Base-by-base conservation (phyloP, 53 echinoderm and acorn worm genomes). In the Holothuria leucospilota region DNA sequence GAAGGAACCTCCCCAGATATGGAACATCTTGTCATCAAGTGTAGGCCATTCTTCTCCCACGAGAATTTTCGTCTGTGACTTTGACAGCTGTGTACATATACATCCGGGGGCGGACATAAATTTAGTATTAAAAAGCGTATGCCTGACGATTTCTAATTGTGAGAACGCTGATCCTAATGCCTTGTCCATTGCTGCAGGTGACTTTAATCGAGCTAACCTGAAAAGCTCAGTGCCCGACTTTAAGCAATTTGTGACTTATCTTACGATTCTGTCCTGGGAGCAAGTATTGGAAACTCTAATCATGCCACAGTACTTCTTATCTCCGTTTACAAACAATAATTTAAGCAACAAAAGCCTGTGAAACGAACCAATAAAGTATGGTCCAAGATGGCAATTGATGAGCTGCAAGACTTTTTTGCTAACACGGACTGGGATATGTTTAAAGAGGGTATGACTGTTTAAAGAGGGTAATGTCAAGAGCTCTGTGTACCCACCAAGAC, bases 41-140 rank as follows among this genome's bases (percentile, higher is more conserved):
- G 62, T 62, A 62, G 62, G 62, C 62, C 62, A n/a, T 62, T 62
- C n/a, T 62, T 62, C n/a, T 62, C 20, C 62, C 62, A 18, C 62
- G 62, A 4, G 62, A 62, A 62, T 62, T 62, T 62, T 62, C 62
- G n/a, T 62, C 62, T 1, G 62, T 62, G n/a, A 62, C 62, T 20
- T 62, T 62, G n/a, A 62, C 62, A 62, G 62, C 62, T 4, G 62
- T 62, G 62, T n/a, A 62, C 20, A 62, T 34, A 3, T 34, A 3
- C 34, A 34, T 34, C 34, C 34, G 34, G 2, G 34, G 34, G 34
- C 34, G 34, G 34, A 34, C 3, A 62, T n/a, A n/a, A 62, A 60
- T 20, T 20, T 62, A 2, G 62, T 4, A 62, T 2, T 62, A 2
- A 4, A 62, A n/a, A 62, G 62, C 62, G 2, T 62, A 2, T 2